Conservation (phyloP, 2,888 invertebrate genomes). For the Sminthurides aquaticus region DNA sequence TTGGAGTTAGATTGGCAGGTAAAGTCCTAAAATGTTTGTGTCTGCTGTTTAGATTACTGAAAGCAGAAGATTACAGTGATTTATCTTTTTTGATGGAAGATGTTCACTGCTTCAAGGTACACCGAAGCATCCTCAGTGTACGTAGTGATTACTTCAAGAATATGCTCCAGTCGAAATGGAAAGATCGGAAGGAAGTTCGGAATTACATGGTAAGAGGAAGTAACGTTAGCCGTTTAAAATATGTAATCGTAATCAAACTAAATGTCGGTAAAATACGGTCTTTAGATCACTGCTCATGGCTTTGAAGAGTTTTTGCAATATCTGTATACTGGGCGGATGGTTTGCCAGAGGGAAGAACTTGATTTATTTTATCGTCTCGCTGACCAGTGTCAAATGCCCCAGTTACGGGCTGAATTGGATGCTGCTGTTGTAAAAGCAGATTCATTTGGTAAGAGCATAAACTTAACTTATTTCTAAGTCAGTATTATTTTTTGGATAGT, state of each 20-base stretch:
- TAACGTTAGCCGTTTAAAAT: background rate
- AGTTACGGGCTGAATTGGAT: slow-evolving; percentile 46
- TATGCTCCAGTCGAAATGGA: slow-evolving; percentile 48
- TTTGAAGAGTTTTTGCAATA: slow-evolving; percentile 49
- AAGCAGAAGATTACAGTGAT: slow-evolving; percentile 46
- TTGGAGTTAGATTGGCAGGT: too few species aligned
- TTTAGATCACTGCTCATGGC: slow-evolving; percentile 47
- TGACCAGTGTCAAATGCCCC: slow-evolving; percentile 47
- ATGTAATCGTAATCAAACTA: slow-evolving; percentile 8
- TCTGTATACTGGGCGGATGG: slow-evolving; percentile 49
- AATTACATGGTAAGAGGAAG: slow-evolving; percentile 44
- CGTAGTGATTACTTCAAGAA: slow-evolving; percentile 49
- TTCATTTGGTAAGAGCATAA: slow-evolving; percentile 45
- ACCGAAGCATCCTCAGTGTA: slow-evolving; percentile 49
- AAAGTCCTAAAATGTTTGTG: too few species aligned
- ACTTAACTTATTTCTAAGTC: slow-evolving; percentile 2
- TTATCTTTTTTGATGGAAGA: slow-evolving; percentile 47
- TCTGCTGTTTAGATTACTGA: slow-evolving; percentile 43
- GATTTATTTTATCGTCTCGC: slow-evolving; percentile 48
- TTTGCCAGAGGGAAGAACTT: slow-evolving; percentile 46
- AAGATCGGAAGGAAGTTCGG: slow-evolving; percentile 45
- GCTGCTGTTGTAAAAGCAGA: slow-evolving; percentile 46
- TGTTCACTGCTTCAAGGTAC: slow-evolving; percentile 47
- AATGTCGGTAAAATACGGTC: slow-evolving; percentile 13
- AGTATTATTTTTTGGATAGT: background rate